Evolutionary conservation across 2,113 vertebrate genomes (phyloP).

Genomic region (Percina caprodes): DNA sequence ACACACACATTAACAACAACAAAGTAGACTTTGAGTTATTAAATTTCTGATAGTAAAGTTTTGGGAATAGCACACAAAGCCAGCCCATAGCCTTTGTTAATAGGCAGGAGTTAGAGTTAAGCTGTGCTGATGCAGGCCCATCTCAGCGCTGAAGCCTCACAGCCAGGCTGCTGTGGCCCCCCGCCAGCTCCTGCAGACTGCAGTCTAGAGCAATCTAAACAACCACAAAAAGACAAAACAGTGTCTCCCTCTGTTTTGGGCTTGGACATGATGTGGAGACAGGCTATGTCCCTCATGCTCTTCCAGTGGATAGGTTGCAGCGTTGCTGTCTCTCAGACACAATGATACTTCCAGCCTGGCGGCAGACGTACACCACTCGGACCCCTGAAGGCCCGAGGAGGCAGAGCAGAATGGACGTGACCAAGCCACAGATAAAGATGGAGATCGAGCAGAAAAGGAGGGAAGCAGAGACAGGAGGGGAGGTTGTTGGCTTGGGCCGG

Average conservation of each 20-base stretch:
- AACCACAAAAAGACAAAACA: conserved; percentile 71
- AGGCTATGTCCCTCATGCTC: conserved; percentile 28
- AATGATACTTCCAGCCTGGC: conserved; percentile 46
- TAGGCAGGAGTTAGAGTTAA: conserved; percentile 77
- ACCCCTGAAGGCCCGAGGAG: conserved; percentile 10
- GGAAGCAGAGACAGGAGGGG: conserved; percentile 31
- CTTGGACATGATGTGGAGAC: conserved; percentile 53
- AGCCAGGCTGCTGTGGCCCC: conserved; percentile 40
- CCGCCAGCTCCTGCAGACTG: conserved; percentile 57
- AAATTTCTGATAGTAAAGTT: conserved; percentile 73
- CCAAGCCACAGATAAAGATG: conserved; percentile 52
- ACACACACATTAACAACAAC: conserved; percentile 73
- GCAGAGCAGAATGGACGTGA: conserved; percentile 54
- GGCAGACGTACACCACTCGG: conserved; percentile 42
- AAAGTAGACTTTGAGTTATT: conserved; percentile 70
- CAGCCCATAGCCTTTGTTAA: conserved; percentile 64
- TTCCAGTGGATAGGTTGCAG: conserved; percentile 62
- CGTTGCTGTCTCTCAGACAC: conserved; percentile 52
- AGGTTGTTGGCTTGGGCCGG: conserved; percentile 45
- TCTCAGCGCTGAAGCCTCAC: conserved; percentile 60
- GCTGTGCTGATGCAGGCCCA: conserved; percentile 68
- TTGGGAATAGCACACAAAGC: conserved; percentile 71
- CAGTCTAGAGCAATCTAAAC: conserved; percentile 72
- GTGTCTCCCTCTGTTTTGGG: conserved; percentile 37
- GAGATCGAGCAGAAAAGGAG: conserved; percentile 11